Evolutionary conservation across 2,113 vertebrate genomes (phyloP).

Genomic region (Nibea coibor): DNA sequence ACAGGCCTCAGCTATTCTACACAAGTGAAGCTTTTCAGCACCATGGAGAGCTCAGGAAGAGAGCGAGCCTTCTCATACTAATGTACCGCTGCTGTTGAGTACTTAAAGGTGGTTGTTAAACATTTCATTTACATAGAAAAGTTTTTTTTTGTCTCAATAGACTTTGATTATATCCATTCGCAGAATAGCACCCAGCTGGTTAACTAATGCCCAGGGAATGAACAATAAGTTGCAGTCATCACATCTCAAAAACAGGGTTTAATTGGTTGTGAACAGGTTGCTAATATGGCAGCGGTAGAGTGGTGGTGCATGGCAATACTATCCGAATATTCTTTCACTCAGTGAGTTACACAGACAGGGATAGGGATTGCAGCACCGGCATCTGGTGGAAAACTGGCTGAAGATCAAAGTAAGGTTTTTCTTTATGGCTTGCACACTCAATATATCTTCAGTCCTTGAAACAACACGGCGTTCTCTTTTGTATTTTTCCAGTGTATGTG

Average conservation of each 20-base stretch:
- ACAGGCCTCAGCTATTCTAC: constrained; percentile 60
- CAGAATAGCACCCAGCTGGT: constrained; percentile 14
- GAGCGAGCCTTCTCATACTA: background rate
- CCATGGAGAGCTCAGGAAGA: constrained; percentile 83
- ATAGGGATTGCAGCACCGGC: background rate
- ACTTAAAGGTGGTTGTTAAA: constrained; percentile 1
- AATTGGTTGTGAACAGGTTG: constrained; percentile 44
- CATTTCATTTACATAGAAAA: background rate
- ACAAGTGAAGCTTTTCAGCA: constrained; percentile 81
- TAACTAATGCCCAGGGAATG: constrained; percentile 25
- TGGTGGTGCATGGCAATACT: background rate
- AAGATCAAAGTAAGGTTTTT: constrained; percentile 34
- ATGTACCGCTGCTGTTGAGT: background rate
- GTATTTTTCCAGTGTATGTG: background rate
- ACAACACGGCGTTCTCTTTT: background rate
- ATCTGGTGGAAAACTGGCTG: constrained; percentile 5
- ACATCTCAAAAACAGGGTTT: constrained; percentile 31
- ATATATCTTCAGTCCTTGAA: background rate
- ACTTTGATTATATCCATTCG: background rate
- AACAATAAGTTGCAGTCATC: constrained; percentile 19
- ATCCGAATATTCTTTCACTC: background rate
- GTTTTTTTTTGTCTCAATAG: too few relatives aligned
- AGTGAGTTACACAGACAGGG: background rate
- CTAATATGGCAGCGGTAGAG: constrained; percentile 22
- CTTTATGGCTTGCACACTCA: background rate